Percentiles rank a stretch among this genome's conserved stretches.
phyloP scores from a whole-genome alignment of 1,140 invertebrate genomes.

The Drosophila erecta region DNA sequence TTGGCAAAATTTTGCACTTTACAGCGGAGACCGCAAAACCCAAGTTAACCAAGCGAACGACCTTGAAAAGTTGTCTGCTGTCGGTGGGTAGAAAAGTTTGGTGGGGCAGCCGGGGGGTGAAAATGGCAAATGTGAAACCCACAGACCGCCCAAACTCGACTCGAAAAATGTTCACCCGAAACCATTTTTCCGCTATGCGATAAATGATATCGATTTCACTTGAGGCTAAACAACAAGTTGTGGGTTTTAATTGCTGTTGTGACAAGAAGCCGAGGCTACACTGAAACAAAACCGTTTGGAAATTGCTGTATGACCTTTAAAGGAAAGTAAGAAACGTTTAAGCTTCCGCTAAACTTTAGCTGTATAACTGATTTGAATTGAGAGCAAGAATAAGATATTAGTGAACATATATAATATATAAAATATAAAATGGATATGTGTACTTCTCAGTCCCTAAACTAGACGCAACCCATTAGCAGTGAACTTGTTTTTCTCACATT shows the following conservation, averaged over 20 bases:
- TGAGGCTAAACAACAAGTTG: slow-evolving; percentile 51
- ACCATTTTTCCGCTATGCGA: slow-evolving; percentile 69
- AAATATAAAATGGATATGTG: neutral
- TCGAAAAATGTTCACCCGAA: slow-evolving; percentile 51
- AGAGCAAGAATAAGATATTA: neutral
- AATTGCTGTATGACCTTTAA: neutral
- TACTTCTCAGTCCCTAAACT: neutral
- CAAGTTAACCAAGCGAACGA: slow-evolving; percentile 34
- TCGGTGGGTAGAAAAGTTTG: slow-evolving; percentile 6
- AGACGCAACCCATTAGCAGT: slow-evolving; percentile 16
- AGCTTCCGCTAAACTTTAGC: too few relatives aligned
- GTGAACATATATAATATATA: too few relatives aligned
- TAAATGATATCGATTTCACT: slow-evolving; percentile 79
- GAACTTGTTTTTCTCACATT: slow-evolving; percentile 46
- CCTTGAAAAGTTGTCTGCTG: slow-evolving; percentile 57
- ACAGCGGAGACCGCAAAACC: slow-evolving; percentile 34
- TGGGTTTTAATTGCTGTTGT: slow-evolving; percentile 66
- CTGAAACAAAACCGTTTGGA: neutral
- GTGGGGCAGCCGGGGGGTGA: neutral
- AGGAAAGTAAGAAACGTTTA: neutral
- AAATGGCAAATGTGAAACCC: slow-evolving; percentile 31
- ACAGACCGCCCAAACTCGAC: slow-evolving; percentile 36
- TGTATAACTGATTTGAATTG: too few relatives aligned
- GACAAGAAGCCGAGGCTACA: slow-evolving; percentile 49
- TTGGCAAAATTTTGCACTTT: slow-evolving; percentile 50